Evolutionary conservation across 2,113 vertebrate species (phyloP).

Genomic region (Vireo altiloquus): DNA sequence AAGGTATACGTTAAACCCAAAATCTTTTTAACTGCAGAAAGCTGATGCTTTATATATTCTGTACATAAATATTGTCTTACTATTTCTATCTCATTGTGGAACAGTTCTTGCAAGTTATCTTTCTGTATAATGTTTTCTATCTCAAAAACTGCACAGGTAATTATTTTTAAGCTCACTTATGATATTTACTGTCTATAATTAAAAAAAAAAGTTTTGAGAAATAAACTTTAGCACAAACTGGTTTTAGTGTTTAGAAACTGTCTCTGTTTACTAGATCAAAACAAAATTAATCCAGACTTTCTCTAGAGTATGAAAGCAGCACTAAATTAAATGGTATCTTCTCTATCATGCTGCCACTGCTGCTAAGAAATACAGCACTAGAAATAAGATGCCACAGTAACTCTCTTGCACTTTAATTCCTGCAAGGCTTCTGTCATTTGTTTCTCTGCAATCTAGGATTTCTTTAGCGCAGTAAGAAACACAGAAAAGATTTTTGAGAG

Average conservation of each 20-base stretch:
- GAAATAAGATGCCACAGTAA: neutral
- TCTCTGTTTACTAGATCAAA: neutral
- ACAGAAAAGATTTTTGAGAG: neutral
- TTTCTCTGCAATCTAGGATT: neutral
- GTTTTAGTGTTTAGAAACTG: neutral
- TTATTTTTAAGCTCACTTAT: neutral
- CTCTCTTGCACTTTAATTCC: neutral
- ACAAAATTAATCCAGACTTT: conserved; percentile 21
- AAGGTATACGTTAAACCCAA: neutral
- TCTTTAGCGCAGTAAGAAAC: neutral
- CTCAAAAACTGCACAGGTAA: neutral
- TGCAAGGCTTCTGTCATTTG: neutral
- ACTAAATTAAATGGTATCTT: conserved; percentile 9
- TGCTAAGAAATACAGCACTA: neutral
- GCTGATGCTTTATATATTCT: neutral
- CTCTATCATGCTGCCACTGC: neutral
- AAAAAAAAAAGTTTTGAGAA: neutral
- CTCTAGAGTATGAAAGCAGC: neutral
- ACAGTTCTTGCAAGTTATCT: neutral
- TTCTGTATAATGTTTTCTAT: neutral
- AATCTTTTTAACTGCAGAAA: neutral
- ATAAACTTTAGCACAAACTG: neutral
- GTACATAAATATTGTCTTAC: neutral
- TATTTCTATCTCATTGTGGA: neutral
- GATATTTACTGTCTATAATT: neutral